A percentile compares a stretch with the other conserved stretches of the same genome.
Evolutionary conservation across 2,888 invertebrate species (phyloP).

Genomic region (Cosmopolites sordidus): DNA sequence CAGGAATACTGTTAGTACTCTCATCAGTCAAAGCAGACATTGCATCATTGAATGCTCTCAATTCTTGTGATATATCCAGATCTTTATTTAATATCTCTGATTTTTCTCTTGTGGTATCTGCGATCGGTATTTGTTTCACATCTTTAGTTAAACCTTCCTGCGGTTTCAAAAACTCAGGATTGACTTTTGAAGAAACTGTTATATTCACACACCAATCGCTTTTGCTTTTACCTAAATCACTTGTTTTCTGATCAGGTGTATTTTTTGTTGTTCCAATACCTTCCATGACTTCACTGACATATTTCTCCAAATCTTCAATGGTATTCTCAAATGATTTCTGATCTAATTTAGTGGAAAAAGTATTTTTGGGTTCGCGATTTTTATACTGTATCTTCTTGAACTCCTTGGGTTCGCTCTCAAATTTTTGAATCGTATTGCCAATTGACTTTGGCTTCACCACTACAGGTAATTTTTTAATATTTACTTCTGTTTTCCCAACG

Average conservation of each 20-base stretch:
- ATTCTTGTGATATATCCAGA: constrained; percentile 21
- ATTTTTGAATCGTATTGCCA: constrained; percentile 30
- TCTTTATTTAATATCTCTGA: neutral
- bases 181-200: constrained; percentile 36
- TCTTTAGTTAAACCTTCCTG: constrained; percentile 6
- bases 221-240: constrained; percentile 22
- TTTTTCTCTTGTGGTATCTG: neutral
- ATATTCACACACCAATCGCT: constrained; percentile 37
- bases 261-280: constrained; percentile 28
- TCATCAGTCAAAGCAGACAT: constrained; percentile 15
- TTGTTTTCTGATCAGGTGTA: neutral
- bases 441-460: constrained; percentile 28
- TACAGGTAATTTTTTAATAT: constrained; percentile 9
- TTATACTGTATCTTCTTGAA: constrained; percentile 20
- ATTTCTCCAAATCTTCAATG: constrained; percentile 36
- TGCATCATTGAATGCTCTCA: constrained; percentile 21
- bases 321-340: constrained; percentile 28
- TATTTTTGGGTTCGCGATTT: constrained; percentile 7
- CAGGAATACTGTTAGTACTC: constrained; percentile 3
- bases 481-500: neutral
- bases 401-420: constrained; percentile 26
- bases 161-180: constrained; percentile 30
- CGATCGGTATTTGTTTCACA: neutral
- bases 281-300: constrained; percentile 32
- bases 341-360: constrained; percentile 3